These are phyloP conservation scores for Strix occidentalis DNA, from an alignment of 2,797 vertebrate species.

Conservation along the genomic window DNA sequence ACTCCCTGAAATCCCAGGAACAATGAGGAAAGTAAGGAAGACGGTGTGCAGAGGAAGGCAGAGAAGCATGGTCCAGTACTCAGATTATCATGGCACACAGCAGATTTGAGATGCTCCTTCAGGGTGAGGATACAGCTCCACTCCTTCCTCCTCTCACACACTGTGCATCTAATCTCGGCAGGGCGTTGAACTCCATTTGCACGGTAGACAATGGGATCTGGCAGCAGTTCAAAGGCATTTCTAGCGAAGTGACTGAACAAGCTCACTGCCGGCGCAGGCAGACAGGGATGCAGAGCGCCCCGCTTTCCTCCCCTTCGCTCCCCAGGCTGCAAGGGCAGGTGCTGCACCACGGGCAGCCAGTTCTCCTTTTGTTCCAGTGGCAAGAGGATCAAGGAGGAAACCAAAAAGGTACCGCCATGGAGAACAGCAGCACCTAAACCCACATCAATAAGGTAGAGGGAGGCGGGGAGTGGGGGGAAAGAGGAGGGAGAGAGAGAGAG, in stretches of 20 bases:
- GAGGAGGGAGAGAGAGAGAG: not conserved
- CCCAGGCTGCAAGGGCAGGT: not conserved
- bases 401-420: not conserved
- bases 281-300: not conserved
- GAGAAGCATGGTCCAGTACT: not conserved
- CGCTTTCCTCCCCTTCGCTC: not conserved
- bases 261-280: not conserved
- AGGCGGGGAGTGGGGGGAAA: not conserved
- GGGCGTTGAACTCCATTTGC: not conserved
- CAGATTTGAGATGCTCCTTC: not conserved
- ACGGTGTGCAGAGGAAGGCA: not conserved
- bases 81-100: not conserved
- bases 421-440: not conserved
- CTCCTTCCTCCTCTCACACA: not conserved
- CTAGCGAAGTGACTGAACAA: not conserved
- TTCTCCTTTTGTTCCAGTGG: not conserved
- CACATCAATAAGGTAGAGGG: not conserved
- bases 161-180: not conserved
- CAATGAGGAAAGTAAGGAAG: not conserved
- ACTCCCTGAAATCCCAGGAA: conserved; percentile 4
- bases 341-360: not conserved
- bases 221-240: conserved; percentile 54
- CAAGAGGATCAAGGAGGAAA: not conserved
- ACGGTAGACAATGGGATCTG: conserved; percentile 28
- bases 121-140: not conserved